Conservation (phyloP, 2,113 vertebrate species). For the Thamnaconus septentrionalis region DNA sequence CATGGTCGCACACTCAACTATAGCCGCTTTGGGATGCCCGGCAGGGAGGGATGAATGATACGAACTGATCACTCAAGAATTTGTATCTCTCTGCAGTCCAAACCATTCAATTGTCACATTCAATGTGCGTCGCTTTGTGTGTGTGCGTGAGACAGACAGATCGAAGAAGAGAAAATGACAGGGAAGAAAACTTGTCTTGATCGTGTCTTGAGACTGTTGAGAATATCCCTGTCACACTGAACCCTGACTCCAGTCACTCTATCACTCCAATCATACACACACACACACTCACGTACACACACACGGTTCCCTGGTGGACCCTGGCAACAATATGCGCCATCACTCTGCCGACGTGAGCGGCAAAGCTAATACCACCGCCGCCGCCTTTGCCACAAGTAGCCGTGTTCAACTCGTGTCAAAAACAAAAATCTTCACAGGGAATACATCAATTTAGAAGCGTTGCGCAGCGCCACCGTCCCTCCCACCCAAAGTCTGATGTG, state of each 20-base stretch:
- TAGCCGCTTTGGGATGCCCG: too few relatives aligned
- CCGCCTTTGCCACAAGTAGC: not conserved
- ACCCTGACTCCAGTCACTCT: not conserved
- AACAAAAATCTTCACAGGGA: not conserved
- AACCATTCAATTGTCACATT: too few relatives aligned
- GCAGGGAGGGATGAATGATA: too few relatives aligned
- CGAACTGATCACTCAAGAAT: too few relatives aligned
- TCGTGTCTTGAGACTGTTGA: too few relatives aligned
- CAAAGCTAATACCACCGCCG: not conserved
- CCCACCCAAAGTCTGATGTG: not conserved
- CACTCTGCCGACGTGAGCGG: constrained; percentile 33
- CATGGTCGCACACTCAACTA: too few relatives aligned
- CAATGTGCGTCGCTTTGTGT: too few relatives aligned
- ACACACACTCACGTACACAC: not conserved
- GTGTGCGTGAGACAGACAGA: too few relatives aligned
- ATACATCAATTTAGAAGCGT: not conserved
- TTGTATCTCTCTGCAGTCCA: too few relatives aligned
- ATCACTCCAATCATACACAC: not conserved
- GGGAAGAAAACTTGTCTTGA: too few relatives aligned
- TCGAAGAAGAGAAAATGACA: too few relatives aligned
- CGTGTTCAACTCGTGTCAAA: not conserved
- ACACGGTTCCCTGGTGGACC: constrained; percentile 27
- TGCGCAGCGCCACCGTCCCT: not conserved
- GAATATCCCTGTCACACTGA: not conserved
- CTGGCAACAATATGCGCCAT: constrained; percentile 46